Base-by-base conservation (phyloP, 1,140 invertebrate species). In the Telenomus remus region DNA sequence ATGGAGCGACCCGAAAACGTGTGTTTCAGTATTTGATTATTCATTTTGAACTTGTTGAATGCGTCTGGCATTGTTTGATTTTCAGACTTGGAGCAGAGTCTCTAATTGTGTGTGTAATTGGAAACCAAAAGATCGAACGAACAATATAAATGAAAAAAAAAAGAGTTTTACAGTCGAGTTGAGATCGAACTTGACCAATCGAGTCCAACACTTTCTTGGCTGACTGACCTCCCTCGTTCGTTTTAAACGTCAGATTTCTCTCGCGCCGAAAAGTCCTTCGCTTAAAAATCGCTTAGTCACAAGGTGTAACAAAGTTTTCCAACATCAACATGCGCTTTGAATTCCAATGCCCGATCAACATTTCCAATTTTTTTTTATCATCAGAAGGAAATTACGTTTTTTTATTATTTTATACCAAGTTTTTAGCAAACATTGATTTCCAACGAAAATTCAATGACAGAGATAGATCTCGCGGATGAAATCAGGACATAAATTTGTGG, bases 191-290 rank as follows among this genome's bases (percentile, higher is more conserved):
- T 64, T 72, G 69, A 65, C 69, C 61, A 76, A 76, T 60, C 48
- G 44, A 69, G 65, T 27, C 6, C 19, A 60, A 43, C 65, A 76
- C 65, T 76, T 76, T 76, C 73, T 76, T 55, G 60, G 55, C 73
- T 55, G 48, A 65, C 19, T 65, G 73, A 70, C 73, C 73, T 70
- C 60, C 57, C 54, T 53, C 27, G 65, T n/a, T 53, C 48, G 59
- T 53, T 75, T 43, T 65, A 68, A 69, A 69, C 70, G 55, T 65
- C 73, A 70, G 73, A 76, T 76, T 76, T 76, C 73, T 70, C 73
- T 60, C 49, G 44, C 44, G 19, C 49, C 48, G 70, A 76, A 76
- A 68, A 75, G 48, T 65, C 61, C 61, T 66, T 73, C 50, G 53
- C 19, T 27, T 27, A 66, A 63, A 74, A 66, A 33, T 66, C 50